Percentiles rank a stretch among this genome's conserved stretches.
Evolutionary conservation across 2,888 invertebrate genomes (phyloP).

Genomic region (Odontocolon sp.): DNA sequence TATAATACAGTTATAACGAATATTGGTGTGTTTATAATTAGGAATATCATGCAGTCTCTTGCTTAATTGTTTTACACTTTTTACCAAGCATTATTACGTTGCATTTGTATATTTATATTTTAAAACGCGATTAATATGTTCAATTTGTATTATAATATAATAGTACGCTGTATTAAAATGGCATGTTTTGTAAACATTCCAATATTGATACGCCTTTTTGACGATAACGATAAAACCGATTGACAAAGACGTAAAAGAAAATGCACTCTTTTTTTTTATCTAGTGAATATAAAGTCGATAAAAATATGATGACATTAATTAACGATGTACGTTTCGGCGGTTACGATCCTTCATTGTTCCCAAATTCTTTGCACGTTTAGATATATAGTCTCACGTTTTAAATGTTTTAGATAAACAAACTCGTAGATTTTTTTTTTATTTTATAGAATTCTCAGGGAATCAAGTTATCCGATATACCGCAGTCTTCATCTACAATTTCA

Average conservation of each 20-base stretch:
- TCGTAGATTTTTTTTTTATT: slow-evolving; percentile 29
- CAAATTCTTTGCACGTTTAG: slow-evolving; percentile 1
- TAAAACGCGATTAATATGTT: slow-evolving; percentile 74
- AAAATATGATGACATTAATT: slow-evolving; percentile 6
- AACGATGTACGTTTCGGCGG: neutral
- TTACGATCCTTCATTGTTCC: neutral
- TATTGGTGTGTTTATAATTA: slow-evolving; percentile 60
- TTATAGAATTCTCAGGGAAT: slow-evolving; percentile 57
- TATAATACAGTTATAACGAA: slow-evolving; percentile 51
- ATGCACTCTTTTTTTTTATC: slow-evolving; percentile 25
- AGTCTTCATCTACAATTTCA: slow-evolving; percentile 59
- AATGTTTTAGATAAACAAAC: too few species aligned
- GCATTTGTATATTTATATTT: slow-evolving; percentile 77
- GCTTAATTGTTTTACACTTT: slow-evolving; percentile 63
- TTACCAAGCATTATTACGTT: slow-evolving; percentile 71
- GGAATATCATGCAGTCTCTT: slow-evolving; percentile 56
- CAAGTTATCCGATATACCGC: slow-evolving; percentile 42
- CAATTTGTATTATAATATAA: slow-evolving; percentile 75
- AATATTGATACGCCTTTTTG: slow-evolving; percentile 61
- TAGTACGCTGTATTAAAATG: slow-evolving; percentile 73
- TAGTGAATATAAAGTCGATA: slow-evolving; percentile 1
- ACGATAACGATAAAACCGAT: neutral
- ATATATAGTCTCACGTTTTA: too few species aligned
- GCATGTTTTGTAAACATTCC: slow-evolving; percentile 76
- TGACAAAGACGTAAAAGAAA: slow-evolving; percentile 3